Base-by-base conservation (phyloP, 2,888 invertebrate species). In the Agapostemon virescens region DNA sequence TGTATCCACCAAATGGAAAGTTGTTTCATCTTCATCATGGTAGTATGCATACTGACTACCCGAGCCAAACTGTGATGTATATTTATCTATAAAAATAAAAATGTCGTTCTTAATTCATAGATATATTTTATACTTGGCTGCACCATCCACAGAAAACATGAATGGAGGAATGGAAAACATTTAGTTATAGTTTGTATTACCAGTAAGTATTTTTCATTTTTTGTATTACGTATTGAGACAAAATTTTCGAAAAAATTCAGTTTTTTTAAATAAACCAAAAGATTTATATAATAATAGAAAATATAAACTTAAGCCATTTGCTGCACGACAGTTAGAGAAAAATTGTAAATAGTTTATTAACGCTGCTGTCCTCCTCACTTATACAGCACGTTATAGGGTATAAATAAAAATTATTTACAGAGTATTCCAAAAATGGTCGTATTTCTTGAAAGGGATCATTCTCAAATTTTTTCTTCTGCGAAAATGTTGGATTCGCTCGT, bases 1-100 rank as follows among this genome's bases (percentile, higher is more conserved):
- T 0, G 98, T 98, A 91, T 99, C 99, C 87, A 99, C 99, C 93
- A 99, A 94, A 93, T 99, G 99, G 95, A 99, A 99, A 70, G 98
- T 97, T 86, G 97, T 97, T 93, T 99, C 99, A 92, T 99, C 99
- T 92, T 99, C 99, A 89, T 99, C 99, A 90, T 99, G 99, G 92
- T 97, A 98, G 93, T 99, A 99, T 0, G 99, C 98, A 93, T 99
- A 99, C 89, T 99, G 99, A 90, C 97, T 98, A 64, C 98, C 98
- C 86, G 98, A 97, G 77, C 98, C 98, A 93, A 98, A 98, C 88
- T 97, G 97, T 5, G 98, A 98, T 64, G 97, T 96, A 91, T 98
- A 98, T 93, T 98, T 98, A 91, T 96, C 97, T 97, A 58, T n/a
- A 49, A 77, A 72, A 40, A 74, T 58, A 40, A 36, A 40, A n/a